Percentiles rank a stretch among this genome's conserved stretches.
Evolutionary conservation across 1,140 invertebrate species (phyloP).

Genomic region (Bombus polaris): DNA sequence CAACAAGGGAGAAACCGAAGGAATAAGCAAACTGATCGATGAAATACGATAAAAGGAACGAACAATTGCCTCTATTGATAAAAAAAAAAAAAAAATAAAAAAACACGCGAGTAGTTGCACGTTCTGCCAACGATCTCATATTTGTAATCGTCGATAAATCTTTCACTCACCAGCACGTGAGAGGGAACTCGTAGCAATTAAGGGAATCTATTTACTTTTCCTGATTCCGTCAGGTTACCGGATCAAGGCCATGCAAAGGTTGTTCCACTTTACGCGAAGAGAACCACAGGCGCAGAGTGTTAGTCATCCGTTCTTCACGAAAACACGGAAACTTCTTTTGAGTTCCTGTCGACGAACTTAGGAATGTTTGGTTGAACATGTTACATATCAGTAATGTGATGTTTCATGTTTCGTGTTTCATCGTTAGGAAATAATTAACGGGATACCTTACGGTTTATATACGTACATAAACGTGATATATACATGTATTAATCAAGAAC

Average conservation of each 20-base stretch:
- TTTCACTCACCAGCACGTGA: slow-evolving; percentile 36
- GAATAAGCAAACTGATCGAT: background rate
- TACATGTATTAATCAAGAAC: too few species aligned
- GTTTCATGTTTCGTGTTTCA: background rate
- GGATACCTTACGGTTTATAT: background rate
- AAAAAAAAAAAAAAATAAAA: background rate
- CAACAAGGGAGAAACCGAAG: background rate
- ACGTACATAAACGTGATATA: too few species aligned
- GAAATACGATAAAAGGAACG: background rate
- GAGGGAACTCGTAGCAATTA: slow-evolving; percentile 53
- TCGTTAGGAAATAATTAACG: background rate
- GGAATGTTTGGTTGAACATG: background rate
- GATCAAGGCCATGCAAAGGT: slow-evolving; percentile 64
- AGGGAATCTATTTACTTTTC: slow-evolving; percentile 62
- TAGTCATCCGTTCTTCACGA: background rate
- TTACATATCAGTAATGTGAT: background rate
- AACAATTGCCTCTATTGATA: background rate
- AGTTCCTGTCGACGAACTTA: too few species aligned
- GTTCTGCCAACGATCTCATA: background rate
- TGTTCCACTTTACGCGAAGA: slow-evolving; percentile 58
- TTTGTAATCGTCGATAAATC: slow-evolving; percentile 4
- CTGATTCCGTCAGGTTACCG: slow-evolving; percentile 37
- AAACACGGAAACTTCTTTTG: background rate
- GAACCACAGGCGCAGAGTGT: background rate
- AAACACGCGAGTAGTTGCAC: background rate